Conservation (phyloP, 2,888 invertebrate genomes). For the Tiliacea aurago region DNA sequence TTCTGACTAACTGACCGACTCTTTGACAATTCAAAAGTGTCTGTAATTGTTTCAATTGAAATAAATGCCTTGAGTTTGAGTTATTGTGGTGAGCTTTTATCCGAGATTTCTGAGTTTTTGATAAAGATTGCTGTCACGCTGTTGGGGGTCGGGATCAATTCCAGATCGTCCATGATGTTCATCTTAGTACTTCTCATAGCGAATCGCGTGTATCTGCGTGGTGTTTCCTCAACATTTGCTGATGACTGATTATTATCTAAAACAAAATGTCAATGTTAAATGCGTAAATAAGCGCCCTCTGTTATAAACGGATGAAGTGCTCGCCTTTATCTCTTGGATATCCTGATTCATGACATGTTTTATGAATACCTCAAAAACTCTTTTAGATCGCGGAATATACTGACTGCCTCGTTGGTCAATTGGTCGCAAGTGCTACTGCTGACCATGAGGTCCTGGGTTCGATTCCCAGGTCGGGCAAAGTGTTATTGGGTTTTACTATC, state of each 20-base stretch:
- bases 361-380: neutral
- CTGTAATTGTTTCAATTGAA: too few relatives aligned
- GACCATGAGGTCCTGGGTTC: too few relatives aligned
- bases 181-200: neutral
- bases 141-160: neutral
- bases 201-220: neutral
- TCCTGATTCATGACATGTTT: too few relatives aligned
- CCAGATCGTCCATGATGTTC: neutral
- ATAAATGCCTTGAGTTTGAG: too few relatives aligned
- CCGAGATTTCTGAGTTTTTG: too few relatives aligned
- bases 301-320: neutral
- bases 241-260: neutral
- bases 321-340: neutral
- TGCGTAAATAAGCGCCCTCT: neutral
- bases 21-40: too few relatives aligned
- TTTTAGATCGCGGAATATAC: neutral
- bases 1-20: too few relatives aligned
- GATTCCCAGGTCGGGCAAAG: neutral
- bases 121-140: too few relatives aligned
- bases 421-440: neutral
- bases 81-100: too few relatives aligned
- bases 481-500: neutral
- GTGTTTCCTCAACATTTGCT: neutral
- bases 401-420: neutral
- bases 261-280: neutral